Percentiles rank a stretch among this genome's conserved stretches.
phyloP scores from a whole-genome alignment of 2,113 vertebrate species.

The Uria lomvia region DNA sequence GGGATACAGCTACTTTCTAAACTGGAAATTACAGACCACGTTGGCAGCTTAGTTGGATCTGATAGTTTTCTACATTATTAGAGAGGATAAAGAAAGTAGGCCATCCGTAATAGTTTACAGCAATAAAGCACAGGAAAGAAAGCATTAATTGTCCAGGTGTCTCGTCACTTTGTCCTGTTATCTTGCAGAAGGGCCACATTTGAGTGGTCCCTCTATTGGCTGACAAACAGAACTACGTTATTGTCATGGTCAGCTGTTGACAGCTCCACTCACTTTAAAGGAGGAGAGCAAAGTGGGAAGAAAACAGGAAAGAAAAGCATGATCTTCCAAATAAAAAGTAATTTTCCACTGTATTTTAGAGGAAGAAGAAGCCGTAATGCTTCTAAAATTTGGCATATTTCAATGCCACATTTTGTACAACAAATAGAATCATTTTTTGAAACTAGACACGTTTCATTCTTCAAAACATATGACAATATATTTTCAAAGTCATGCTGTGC shows the following conservation, averaged over 20 bases:
- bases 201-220: neutral
- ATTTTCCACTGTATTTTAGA: neutral
- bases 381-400: neutral
- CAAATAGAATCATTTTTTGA: neutral
- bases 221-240: neutral
- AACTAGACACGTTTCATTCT: neutral
- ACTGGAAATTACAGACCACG: neutral
- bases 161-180: neutral
- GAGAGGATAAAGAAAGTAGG: conserved; percentile 49
- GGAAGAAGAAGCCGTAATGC: neutral
- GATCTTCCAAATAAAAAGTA: neutral
- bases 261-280: neutral
- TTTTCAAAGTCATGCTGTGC: neutral
- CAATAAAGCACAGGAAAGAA: conserved; percentile 16
- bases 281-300: neutral
- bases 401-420: neutral
- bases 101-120: neutral
- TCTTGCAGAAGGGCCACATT: neutral
- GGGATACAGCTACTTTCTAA: conserved; percentile 2
- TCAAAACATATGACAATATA: neutral
- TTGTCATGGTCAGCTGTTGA: neutral
- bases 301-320: neutral
- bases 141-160: neutral
- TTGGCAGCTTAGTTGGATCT: conserved; percentile 35
- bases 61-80: conserved; percentile 36